These are phyloP conservation scores for Oxygymnocypris stewartii DNA, from an alignment of 2,113 vertebrate genomes.

Conservation along the genomic window DNA sequence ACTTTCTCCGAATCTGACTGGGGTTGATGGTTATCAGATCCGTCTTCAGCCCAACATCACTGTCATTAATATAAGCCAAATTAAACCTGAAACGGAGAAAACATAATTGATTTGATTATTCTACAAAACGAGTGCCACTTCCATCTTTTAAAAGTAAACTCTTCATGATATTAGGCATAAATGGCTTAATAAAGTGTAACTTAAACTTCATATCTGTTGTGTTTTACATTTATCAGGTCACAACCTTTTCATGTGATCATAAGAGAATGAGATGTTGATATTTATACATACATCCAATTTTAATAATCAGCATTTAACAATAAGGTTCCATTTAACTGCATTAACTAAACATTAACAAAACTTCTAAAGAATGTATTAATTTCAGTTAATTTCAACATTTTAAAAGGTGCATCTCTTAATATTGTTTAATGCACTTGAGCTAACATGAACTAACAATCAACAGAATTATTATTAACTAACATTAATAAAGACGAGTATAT, in stretches of 20 bases:
- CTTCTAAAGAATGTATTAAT: too few relatives aligned
- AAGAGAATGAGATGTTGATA: not conserved
- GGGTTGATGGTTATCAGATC: constrained; percentile 59
- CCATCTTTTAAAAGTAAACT: not conserved
- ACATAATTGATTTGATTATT: not conserved
- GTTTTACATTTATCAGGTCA: not conserved
- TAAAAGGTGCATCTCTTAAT: too few relatives aligned
- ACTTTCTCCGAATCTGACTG: constrained; percentile 20
- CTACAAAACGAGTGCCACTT: not conserved
- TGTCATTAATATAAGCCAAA: constrained; percentile 47
- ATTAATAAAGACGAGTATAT: too few relatives aligned
- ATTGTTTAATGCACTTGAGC: too few relatives aligned
- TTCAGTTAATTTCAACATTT: too few relatives aligned
- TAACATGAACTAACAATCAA: too few relatives aligned
- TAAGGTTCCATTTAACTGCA: too few relatives aligned
- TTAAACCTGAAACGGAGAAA: constrained; percentile 52
- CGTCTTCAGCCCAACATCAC: constrained; percentile 60
- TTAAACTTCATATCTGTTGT: too few relatives aligned
- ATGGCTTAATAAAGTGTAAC: not conserved
- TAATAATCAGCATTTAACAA: not conserved
- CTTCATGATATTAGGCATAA: not conserved
- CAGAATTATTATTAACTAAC: too few relatives aligned
- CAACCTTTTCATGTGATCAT: not conserved
- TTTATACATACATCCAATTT: not conserved
- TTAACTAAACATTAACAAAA: not conserved